Evolutionary conservation across 2,113 vertebrate species (phyloP), one percentile per base, ranked within the genome.

Genomic region (Lonchura striata): DNA sequence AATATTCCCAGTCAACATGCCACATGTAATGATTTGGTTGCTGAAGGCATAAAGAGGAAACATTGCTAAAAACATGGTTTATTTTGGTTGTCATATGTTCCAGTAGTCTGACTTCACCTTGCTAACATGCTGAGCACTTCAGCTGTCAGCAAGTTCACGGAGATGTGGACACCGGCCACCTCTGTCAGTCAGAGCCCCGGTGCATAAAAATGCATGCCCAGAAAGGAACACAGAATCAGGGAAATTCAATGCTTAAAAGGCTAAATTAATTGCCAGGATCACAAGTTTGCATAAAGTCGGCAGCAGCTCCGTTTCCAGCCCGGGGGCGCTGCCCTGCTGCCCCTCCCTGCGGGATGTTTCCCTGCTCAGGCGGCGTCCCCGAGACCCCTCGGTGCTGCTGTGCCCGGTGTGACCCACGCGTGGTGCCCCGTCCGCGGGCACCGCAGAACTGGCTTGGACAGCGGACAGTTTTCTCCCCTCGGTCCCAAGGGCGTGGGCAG

Each of bases 381-480:
- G 3, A 37, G 25, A 33, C 3, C 42, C 37, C 24, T 46, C 13
- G 4, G 31, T 12, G 56, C 72, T 19, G n/a, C 4, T 12, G 53
- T 8, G 35, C 33, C 50, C 42, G 7, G n/a, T 1, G 37, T 1
- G n/a, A 63, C 65, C 41, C 90, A 5, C 4, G 12, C 8, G 68
- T 2, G 83, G 20, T 20, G 28, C 37, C 56, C 4, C 11, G 17
- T 7, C 61, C 74, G 22, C n/a, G 11, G 10, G 15, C 31, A 14
- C n/a, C 6, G 50, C 15, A 30, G 24, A 14, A 12, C 7, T 24
- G 39, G 28, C 28, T 64, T 71, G 4, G 9, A 11, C 0, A 15
- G 17, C 0, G 4, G 17, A 13, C 33, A 1, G 14, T 37, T 15
- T 44, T 8, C 74, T 69, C 35, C 20, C 13, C 6, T 2, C 3